Conservation (phyloP, 2,888 invertebrate genomes). For the Zhuqinia jingwanae region DNA sequence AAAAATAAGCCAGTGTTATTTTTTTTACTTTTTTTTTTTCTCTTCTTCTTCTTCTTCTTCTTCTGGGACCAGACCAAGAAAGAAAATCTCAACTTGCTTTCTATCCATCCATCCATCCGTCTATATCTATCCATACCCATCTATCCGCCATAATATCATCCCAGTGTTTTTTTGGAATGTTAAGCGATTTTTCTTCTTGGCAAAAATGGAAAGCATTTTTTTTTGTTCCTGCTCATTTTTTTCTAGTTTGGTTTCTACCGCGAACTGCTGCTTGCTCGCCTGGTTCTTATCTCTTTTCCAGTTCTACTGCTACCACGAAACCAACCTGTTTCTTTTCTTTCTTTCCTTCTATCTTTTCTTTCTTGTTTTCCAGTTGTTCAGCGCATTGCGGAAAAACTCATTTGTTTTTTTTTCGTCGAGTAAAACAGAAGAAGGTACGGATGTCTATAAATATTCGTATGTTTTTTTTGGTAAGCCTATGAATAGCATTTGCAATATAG, state of each 20-base stretch:
- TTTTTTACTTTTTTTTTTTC: constrained; percentile 46
- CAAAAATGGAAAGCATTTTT: constrained; percentile 49
- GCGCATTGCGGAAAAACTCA: constrained; percentile 69
- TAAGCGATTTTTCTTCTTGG: constrained; percentile 67
- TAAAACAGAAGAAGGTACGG: constrained; percentile 10
- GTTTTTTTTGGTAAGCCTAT: not conserved
- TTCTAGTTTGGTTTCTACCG: not conserved
- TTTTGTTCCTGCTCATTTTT: constrained; percentile 21
- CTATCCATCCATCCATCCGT: constrained; percentile 16
- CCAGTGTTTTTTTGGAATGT: constrained; percentile 64
- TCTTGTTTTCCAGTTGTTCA: constrained; percentile 33
- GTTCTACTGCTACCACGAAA: not conserved
- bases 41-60: not conserved
- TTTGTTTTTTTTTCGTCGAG: constrained; percentile 52
- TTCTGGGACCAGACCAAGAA: constrained; percentile 1
- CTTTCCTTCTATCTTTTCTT: not conserved
- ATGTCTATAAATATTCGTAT: not conserved
- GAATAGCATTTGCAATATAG: constrained; percentile 29
- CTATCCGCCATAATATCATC: constrained; percentile 24
- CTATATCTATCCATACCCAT: constrained; percentile 43
- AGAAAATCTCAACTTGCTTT: constrained; percentile 18
- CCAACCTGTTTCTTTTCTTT: constrained; percentile 42
- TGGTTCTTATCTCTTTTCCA: not conserved
- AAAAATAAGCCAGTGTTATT: constrained; percentile 55
- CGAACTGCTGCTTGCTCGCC: not conserved